These are phyloP conservation scores for Caenorhabditis macrosperma DNA, from an alignment of 2,888 invertebrate species.

Conservation along the genomic window DNA sequence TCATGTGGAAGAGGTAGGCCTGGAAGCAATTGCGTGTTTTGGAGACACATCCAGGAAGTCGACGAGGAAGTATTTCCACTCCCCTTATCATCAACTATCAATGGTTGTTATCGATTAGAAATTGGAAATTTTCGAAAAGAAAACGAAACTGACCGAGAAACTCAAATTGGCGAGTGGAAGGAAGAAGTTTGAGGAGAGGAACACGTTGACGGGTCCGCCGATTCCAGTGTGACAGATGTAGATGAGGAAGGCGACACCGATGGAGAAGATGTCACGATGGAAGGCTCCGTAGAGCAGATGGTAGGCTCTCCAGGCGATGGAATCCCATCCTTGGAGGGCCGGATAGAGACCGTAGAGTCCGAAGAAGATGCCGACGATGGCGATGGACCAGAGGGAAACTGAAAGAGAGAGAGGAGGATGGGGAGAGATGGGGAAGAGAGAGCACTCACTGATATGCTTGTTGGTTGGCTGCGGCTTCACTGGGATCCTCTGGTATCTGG, in stretches of 20 bases:
- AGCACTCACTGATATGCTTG: conserved; percentile 46
- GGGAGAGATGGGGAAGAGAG: too few relatives aligned
- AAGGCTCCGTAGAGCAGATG: conserved; percentile 79
- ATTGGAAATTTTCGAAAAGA: not conserved
- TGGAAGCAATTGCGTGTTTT: conserved; percentile 46
- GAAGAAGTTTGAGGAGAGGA: conserved; percentile 74
- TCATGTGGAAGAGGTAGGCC: conserved; percentile 80
- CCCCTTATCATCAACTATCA: conserved; percentile 9
- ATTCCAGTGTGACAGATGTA: conserved; percentile 80
- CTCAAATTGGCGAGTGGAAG: conserved; percentile 79
- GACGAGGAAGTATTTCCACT: conserved; percentile 27
- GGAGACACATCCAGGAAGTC: not conserved
- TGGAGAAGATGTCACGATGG: conserved; percentile 79
- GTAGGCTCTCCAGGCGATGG: conserved; percentile 74
- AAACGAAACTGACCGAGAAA: conserved; percentile 73
- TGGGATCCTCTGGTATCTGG: conserved; percentile 66
- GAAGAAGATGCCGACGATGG: conserved; percentile 69
- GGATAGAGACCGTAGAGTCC: conserved; percentile 79
- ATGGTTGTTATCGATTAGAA: not conserved
- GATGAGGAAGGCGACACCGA: conserved; percentile 79
- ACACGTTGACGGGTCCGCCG: conserved; percentile 77
- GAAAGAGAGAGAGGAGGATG: conserved; percentile 7
- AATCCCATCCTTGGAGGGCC: conserved; percentile 77
- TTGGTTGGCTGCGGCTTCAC: conserved; percentile 58
- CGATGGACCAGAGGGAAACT: conserved; percentile 70